Conservation (phyloP, 2,797 vertebrate species). For the Pyrocephalus nanus region DNA sequence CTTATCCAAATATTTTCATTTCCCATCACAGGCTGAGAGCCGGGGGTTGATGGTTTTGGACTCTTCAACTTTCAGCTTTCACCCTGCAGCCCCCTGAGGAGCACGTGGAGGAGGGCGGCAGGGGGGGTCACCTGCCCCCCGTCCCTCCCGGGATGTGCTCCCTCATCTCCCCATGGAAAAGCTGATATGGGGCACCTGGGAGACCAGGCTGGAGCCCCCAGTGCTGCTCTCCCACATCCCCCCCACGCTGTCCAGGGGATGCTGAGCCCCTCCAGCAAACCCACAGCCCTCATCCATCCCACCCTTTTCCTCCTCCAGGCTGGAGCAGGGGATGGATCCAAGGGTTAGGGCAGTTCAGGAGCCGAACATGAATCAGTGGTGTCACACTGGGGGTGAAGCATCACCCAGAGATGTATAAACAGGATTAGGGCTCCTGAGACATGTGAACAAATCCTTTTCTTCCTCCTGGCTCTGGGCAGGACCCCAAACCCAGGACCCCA, state of each 20-base stretch:
- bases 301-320: neutral
- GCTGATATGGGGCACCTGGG: neutral
- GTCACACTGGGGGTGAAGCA: neutral
- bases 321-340: rapidly evolving
- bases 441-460: neutral
- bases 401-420: neutral
- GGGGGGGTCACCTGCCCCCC: neutral
- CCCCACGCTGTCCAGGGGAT: neutral
- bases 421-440: neutral
- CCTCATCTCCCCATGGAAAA: neutral
- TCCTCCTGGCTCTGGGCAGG: neutral
- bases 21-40: conserved; percentile 69
- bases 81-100: conserved; percentile 9
- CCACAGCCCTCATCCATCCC: neutral
- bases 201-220: neutral
- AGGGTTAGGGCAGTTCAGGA: neutral
- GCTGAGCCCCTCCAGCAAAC: rapidly evolving
- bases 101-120: neutral
- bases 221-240: rapidly evolving
- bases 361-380: rapidly evolving
- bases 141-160: neutral
- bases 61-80: conserved; percentile 77
- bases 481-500: rapidly evolving
- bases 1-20: conserved; percentile 85
- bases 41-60: conserved; percentile 67